Evolutionary conservation across 2,797 vertebrate species (phyloP), one percentile per base, ranked within the genome.

Genomic region (Synaphobranchus kaupii): DNA sequence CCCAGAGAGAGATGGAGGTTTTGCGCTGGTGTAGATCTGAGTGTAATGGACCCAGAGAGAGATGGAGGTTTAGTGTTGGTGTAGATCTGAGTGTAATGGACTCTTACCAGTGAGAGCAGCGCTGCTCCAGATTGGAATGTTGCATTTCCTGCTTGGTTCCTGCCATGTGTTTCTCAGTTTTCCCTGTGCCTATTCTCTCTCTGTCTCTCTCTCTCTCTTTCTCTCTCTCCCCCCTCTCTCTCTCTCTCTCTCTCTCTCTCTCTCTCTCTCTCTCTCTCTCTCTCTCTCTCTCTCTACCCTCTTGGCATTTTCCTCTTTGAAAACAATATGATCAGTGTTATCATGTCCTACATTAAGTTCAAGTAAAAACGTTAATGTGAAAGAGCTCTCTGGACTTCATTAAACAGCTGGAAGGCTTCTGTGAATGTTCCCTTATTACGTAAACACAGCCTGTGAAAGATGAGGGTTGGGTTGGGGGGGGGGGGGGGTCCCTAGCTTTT

Each of bases 141-240:
- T 91, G 91, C 89, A 89, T 93, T 93, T 93, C 93, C 93, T 93
- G 92, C 91, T 92, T 66, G 20, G 90, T 91, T 92, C 90, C 89
- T 91, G 89, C 89, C 90, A 91, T 93, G 92, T 92, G 92, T 91
- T 91, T 90, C 89, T 91, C 85, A 87, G 89, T 90, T 91, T 90
- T 81, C 89, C 89, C 86, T 88, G 89, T 84, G 86, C 84, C 60
- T 88, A 90, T 87, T 89, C 86, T 89, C 88, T 63, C 54, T 66
- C 66, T 85, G 73, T 85, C 44, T 87, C 84, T 83, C 50, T 86
- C 71, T 78, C 87, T 50, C 52, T 54, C 52, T 89, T 73, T 83
- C 54, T 85, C 76, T 17, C 88, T 63, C 48, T 56, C 39, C 3
- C 9, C 68, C 71, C 44, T 54, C 39, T 84, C 60, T 80, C 25